phyloP scores from a whole-genome alignment of 2,797 vertebrate genomes.

The Alectoris magna region DNA sequence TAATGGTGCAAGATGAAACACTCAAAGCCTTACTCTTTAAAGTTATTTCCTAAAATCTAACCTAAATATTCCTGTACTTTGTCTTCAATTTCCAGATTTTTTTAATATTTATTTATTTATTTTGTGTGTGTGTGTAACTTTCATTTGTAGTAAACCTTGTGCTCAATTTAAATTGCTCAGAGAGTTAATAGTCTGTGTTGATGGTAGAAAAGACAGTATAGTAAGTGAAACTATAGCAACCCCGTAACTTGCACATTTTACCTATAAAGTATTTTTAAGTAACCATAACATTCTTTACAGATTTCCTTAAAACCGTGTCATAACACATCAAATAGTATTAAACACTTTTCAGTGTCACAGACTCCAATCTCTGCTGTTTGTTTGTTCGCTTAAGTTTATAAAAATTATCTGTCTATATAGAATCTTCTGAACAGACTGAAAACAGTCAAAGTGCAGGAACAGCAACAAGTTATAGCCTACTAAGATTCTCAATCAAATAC shows the following conservation, averaged over 20 bases:
- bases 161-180: neutral
- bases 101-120: neutral
- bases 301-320: neutral
- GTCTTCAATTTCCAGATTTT: neutral
- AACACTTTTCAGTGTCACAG: conserved; percentile 5
- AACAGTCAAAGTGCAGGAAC: neutral
- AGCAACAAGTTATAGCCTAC: neutral
- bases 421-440: too few relatives aligned
- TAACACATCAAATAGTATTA: neutral
- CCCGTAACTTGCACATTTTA: neutral
- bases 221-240: neutral
- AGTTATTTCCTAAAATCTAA: conserved; percentile 14
- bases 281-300: neutral
- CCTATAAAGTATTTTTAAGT: neutral
- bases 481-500: neutral
- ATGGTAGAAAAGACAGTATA: neutral
- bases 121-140: neutral
- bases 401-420: neutral
- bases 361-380: neutral
- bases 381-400: neutral
- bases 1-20: conserved; percentile 13
- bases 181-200: neutral
- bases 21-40: neutral
- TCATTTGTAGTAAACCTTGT: neutral
- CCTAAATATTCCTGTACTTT: neutral